These are phyloP conservation scores for Lasioglossum figueresi DNA, from an alignment of 2,888 invertebrate genomes.

Conservation along the genomic window DNA sequence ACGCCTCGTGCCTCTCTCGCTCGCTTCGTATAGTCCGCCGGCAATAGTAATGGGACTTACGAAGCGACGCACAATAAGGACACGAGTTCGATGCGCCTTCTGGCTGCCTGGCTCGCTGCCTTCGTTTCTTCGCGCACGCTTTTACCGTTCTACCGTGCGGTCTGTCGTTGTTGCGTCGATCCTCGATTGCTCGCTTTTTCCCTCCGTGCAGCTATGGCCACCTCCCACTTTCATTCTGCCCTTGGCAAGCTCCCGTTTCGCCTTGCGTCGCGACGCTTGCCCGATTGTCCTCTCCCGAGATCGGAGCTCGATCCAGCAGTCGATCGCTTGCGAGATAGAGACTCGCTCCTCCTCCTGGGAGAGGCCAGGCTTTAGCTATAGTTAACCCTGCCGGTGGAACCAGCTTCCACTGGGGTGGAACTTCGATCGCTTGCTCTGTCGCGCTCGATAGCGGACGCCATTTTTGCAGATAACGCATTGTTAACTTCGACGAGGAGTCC, in stretches of 20 bases:
- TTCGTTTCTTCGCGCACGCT: conserved; percentile 61
- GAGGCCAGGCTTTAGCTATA: background rate
- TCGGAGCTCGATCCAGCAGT: background rate
- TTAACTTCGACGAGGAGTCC: background rate
- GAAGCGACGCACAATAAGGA: conserved; percentile 73
- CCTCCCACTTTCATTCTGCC: background rate
- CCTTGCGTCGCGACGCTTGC: conserved; percentile 10
- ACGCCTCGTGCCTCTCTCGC: conserved; percentile 74
- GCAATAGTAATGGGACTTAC: conserved; percentile 76
- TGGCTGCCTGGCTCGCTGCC: conserved; percentile 38
- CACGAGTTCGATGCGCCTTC: conserved; percentile 70
- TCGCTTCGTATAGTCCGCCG: conserved; percentile 67
- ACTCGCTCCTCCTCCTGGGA: background rate
- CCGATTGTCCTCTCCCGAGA: conserved; percentile 19
- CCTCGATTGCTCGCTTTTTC: conserved; percentile 15
- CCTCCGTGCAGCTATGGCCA: conserved; percentile 36
- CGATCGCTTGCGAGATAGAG: background rate
- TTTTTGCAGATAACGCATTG: background rate
- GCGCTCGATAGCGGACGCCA: background rate
- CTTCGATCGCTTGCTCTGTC: background rate
- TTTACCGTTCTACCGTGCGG: conserved; percentile 45
- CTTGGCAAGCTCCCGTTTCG: background rate
- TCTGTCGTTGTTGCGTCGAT: conserved; percentile 28
- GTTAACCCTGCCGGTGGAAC: background rate
- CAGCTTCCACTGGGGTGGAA: background rate